Percentiles rank a stretch among this genome's conserved stretches.
Conservation (phyloP, 2,113 vertebrate species). For the Silurus meridionalis region DNA sequence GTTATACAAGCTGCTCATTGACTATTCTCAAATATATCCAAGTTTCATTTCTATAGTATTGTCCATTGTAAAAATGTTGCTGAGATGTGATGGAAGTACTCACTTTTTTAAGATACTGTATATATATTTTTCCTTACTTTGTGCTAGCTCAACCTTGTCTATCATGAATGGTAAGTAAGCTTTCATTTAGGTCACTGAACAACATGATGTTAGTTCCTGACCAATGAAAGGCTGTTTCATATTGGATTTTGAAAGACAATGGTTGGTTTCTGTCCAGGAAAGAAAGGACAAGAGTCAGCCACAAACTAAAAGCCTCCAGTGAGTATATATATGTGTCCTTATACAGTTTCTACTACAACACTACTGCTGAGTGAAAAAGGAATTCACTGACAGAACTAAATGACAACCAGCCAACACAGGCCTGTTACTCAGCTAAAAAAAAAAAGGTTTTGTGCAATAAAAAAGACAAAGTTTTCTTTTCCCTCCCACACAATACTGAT, state of each 20-base stretch:
- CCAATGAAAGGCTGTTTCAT: slow-evolving; percentile 31
- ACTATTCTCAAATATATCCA: no score
- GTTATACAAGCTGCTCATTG: no score
- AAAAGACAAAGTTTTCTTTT: background rate
- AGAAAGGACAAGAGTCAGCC: slow-evolving; percentile 30
- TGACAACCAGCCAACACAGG: slow-evolving; percentile 14
- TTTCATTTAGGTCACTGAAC: slow-evolving; percentile 38
- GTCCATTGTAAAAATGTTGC: no score
- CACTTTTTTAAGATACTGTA: no score
- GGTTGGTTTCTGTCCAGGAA: slow-evolving; percentile 33
- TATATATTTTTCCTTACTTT: slow-evolving; percentile 6
- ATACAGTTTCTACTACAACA: slow-evolving; percentile 25
- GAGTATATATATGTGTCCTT: background rate
- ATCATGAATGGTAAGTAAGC: slow-evolving; percentile 35
- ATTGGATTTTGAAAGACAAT: slow-evolving; percentile 44
- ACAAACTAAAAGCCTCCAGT: slow-evolving; percentile 38
- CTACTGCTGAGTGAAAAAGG: slow-evolving; percentile 35
- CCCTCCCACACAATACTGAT: background rate
- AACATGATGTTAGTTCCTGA: slow-evolving; percentile 43
- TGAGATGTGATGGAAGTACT: no score
- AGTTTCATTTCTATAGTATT: no score
- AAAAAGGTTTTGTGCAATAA: background rate
- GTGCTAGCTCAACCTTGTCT: slow-evolving; percentile 30
- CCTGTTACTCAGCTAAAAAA: slow-evolving; percentile 13
- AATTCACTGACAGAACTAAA: slow-evolving; percentile 21